Evolutionary conservation across 1,140 invertebrate genomes (phyloP), one percentile per base, ranked within the genome.

Genomic region (Saccostrea glomerata): DNA sequence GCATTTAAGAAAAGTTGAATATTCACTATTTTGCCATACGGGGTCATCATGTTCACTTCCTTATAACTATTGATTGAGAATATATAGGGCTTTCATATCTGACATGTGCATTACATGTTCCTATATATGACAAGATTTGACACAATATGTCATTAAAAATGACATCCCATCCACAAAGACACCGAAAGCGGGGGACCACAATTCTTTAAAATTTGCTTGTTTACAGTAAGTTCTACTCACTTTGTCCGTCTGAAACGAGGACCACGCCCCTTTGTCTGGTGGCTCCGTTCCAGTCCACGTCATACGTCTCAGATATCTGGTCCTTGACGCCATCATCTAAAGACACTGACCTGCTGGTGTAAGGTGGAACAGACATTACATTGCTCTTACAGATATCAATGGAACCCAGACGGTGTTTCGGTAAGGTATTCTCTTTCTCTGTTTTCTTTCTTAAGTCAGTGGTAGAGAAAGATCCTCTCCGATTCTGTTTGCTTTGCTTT

Each of bases 181-280:
- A n/a, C n/a, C n/a, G n/a, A n/a, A n/a, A n/a, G n/a, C n/a, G n/a
- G n/a, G n/a, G n/a, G n/a, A n/a, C n/a, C n/a, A n/a, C n/a, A n/a
- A n/a, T n/a, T n/a, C n/a, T n/a, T n/a, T n/a, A n/a, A n/a, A n/a
- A n/a, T n/a, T n/a, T n/a, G n/a, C n/a, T n/a, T n/a, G n/a, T n/a
- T n/a, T n/a, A n/a, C n/a, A n/a, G n/a, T 36, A 36, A 36, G n/a
- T 2, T 2, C 12, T 77, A 77, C 70, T 77, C 70, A 77, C 70
- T 77, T 77, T 77, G 70, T 77, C 70, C 70, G 25, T 77, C 70
- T 36, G 70, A 77, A 12, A 77, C 70, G 4, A 77, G 70, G 23
- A 77, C 70, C 23, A 77, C 70, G 5, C 70, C 70, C 23, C 70
- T 23, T 17, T 77, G 70, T 17, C 30, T 77, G 70, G 70, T 77